Base-by-base conservation (phyloP, 2,797 vertebrate species). In the Salarias fasciatus region DNA sequence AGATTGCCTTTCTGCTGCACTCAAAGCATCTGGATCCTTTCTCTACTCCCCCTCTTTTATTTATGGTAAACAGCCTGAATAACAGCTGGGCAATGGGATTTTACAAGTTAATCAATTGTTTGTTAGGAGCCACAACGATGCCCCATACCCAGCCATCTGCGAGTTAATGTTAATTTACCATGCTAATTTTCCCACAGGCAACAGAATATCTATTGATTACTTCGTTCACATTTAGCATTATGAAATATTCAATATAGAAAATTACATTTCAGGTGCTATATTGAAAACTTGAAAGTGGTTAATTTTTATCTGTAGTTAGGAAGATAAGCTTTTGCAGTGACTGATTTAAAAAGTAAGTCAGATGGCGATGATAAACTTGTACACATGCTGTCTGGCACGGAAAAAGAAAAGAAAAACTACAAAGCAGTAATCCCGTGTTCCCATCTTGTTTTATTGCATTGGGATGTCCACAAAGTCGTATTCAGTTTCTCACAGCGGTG, bases 101-200 rank as follows among this genome's bases (percentile, higher is more conserved):
- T 91, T 92, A 93, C 91, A 93, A 91, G 91, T 93, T 93, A 92
- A 92, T 93, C 92, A 94, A 91, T 92, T 93, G 90, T 92, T 93
- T 92, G 87, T 92, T 90, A 84, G 89, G 72, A 91, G 84, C 82
- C 81, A 83, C 80, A 60, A 68, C 56, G 42, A 82, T 91, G 86
- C 84, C 82, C 88, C 74, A 69, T 88, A 90, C 75, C 73, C 77
- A 86, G 77, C 89, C 92, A 92, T 92, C 91, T 93, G 91, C 78
- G 86, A 87, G 89, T 86, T 91, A 92, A 92, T 90, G 90, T 87
- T 91, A 72, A 88, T 93, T 92, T 91, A 87, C 83, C 77, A 88
- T 89, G 87, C 84, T 85, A 89, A 92, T 93, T 86, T 88, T 86
- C 81, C 77, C 79, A 89, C 79, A 85, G 74, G 86, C 80, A 86